These are phyloP conservation scores for Glyptemys insculpta DNA, from an alignment of 2,797 vertebrate species.

Conservation along the genomic window DNA sequence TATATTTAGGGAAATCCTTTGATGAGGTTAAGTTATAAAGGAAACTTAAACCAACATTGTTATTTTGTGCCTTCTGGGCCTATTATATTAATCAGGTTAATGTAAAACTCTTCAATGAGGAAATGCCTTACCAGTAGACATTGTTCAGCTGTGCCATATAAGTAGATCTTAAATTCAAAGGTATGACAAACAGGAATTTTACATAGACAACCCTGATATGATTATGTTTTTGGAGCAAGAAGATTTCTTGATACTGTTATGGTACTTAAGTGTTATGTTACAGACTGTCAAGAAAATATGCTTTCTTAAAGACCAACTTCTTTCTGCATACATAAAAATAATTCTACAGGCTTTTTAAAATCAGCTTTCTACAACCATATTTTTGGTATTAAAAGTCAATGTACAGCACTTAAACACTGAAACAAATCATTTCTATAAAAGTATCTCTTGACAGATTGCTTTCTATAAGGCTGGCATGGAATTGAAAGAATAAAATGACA, in stretches of 20 bases:
- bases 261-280: constrained; percentile 46
- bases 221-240: constrained; percentile 65
- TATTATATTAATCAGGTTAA: constrained; percentile 58
- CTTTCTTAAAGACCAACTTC: constrained; percentile 44
- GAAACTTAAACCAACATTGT: constrained; percentile 50
- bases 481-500: constrained; percentile 70
- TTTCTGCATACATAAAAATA: constrained; percentile 41
- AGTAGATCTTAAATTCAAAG: constrained; percentile 69
- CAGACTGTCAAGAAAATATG: constrained; percentile 65
- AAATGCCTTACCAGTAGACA: constrained; percentile 66
- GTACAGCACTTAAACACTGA: constrained; percentile 61
- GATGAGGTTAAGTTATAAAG: constrained; percentile 38
- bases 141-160: constrained; percentile 49
- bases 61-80: constrained; percentile 45
- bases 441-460: constrained; percentile 61
- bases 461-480: constrained; percentile 60
- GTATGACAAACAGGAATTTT: constrained; percentile 65
- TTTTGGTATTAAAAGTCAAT: constrained; percentile 66
- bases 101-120: constrained; percentile 66
- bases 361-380: constrained; percentile 50
- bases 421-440: constrained; percentile 74
- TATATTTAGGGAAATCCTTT: constrained; percentile 46
- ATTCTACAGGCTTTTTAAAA: constrained; percentile 61
- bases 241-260: constrained; percentile 54
- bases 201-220: constrained; percentile 52